Evolutionary conservation across 2,888 invertebrate species (phyloP).

Genomic region (Eretmocerus hayati): DNA sequence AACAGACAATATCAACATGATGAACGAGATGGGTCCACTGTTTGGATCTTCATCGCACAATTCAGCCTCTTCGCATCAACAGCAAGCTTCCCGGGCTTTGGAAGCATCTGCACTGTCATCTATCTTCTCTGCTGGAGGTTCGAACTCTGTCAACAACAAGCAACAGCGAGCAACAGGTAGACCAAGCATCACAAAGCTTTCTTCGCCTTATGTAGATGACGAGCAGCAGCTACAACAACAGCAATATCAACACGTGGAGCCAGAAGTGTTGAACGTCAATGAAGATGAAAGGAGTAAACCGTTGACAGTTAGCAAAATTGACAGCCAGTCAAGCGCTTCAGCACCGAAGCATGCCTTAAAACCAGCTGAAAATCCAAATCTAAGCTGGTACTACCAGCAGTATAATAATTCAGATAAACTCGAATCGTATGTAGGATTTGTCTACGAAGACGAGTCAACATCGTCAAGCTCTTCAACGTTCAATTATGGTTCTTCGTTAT

Average conservation of each 20-base stretch:
- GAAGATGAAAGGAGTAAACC: too few species aligned
- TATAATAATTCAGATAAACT: constrained; percentile 64
- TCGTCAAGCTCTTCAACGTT: too few species aligned
- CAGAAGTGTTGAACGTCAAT: too few species aligned
- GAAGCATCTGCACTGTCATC: constrained; percentile 55
- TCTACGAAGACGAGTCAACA: constrained; percentile 29
- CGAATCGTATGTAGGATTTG: constrained; percentile 48
- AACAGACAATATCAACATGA: too few species aligned
- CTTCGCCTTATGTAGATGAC: constrained; percentile 41
- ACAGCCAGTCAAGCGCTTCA: constrained; percentile 14
- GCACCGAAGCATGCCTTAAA: constrained; percentile 45
- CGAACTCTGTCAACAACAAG: constrained; percentile 46
- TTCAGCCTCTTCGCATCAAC: too few species aligned
- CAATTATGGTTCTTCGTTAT: too few species aligned
- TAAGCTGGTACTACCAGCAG: constrained; percentile 82
- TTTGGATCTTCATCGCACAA: too few species aligned
- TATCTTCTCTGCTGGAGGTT: constrained; percentile 56
- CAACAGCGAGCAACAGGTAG: constrained; percentile 51
- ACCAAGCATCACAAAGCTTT: constrained; percentile 58
- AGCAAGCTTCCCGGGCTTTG: too few species aligned
- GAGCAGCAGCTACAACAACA: constrained; percentile 22
- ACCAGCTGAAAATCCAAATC: constrained; percentile 49
- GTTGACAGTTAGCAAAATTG: constrained; percentile 12
- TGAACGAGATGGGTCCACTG: too few species aligned
- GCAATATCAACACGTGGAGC: constrained; percentile 11